Conservation (phyloP, 2,888 invertebrate species). For the Trichogramma evanescens region DNA sequence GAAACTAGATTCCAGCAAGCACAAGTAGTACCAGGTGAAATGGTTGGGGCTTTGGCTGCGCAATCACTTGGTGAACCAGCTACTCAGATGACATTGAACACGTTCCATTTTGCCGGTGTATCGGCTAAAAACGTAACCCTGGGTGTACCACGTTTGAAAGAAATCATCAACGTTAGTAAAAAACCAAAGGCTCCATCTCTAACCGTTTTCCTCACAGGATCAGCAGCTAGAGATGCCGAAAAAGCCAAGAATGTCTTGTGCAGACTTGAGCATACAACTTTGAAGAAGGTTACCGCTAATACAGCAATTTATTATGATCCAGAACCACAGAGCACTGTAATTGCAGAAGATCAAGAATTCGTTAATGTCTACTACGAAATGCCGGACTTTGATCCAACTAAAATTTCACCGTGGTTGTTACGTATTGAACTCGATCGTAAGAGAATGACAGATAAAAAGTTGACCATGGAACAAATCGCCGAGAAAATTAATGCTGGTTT, state of each 20-base stretch:
- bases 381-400: slow-evolving; percentile 97
- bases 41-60: slow-evolving; percentile 98
- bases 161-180: slow-evolving; percentile 97
- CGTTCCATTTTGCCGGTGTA: slow-evolving; percentile 99
- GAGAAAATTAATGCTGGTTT: slow-evolving; percentile 99
- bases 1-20: slow-evolving; percentile 98
- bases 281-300: slow-evolving; percentile 94
- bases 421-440: slow-evolving; percentile 98
- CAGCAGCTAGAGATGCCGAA: slow-evolving; percentile 96
- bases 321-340: slow-evolving; percentile 96
- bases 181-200: slow-evolving; percentile 98
- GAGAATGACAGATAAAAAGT: slow-evolving; percentile 97
- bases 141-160: slow-evolving; percentile 96
- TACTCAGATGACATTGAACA: slow-evolving; percentile 98
- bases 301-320: slow-evolving; percentile 99
- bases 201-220: slow-evolving; percentile 96
- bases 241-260: slow-evolving; percentile 99
- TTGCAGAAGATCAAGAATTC: slow-evolving; percentile 98
- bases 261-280: slow-evolving; percentile 93
- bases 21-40: slow-evolving; percentile 90
- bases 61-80: slow-evolving; percentile 99
- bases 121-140: slow-evolving; percentile 99
- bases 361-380: slow-evolving; percentile 99
- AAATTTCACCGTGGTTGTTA: slow-evolving; percentile 95
- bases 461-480: slow-evolving; percentile 99